Base-by-base conservation (phyloP, 2,888 invertebrate genomes). In the Archaeoteleia sp. region DNA sequence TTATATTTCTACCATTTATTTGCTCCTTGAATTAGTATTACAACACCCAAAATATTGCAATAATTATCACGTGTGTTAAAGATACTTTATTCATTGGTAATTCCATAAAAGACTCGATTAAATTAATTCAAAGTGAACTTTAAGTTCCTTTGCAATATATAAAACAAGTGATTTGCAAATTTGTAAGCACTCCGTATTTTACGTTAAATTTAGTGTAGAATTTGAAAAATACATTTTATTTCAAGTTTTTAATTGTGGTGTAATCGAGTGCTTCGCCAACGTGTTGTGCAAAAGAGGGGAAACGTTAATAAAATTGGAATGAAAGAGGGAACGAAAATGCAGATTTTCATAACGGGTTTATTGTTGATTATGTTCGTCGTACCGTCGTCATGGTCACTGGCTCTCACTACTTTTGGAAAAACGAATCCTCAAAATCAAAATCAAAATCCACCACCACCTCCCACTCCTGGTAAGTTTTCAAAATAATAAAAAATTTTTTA, bases 361-460 rank as follows among this genome's bases (percentile, higher is more conserved):
- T 57, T 71, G 17, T 45, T 81, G 12, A 39, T 79, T 17, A 27
- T 76, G 46, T 74, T 77, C 13, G 75, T 75, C 10, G 73, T 76
- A 48, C 86, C 86, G 0, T 87, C 88, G 0, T 86, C 87, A 37
- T 86, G 87, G 5, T 88, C 90, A 1, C 88, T 90, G 75, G 91
- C 91, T 0, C 85, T 92, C 60, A 91, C 91, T 0, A 91, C 92
- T 10, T 92, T 92, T 73, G 92, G 92, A 32, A 91, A 92, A 84
- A 89, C 89, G 61, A 89, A 88, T 77, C 88, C 90, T 8, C 88
- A 87, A 73, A 87, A 88, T 23, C 80, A 78, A 65, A 82, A 83
- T 54, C 78, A 80, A 54, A 79, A 76, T 57, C 78, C 82, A 32
- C 88, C 90, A 6, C 89, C 88, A 63, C 86, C 86, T 30, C 86